These are phyloP conservation scores for Lydus trimaculatus DNA, from an alignment of 2,888 invertebrate genomes.

Conservation along the genomic window DNA sequence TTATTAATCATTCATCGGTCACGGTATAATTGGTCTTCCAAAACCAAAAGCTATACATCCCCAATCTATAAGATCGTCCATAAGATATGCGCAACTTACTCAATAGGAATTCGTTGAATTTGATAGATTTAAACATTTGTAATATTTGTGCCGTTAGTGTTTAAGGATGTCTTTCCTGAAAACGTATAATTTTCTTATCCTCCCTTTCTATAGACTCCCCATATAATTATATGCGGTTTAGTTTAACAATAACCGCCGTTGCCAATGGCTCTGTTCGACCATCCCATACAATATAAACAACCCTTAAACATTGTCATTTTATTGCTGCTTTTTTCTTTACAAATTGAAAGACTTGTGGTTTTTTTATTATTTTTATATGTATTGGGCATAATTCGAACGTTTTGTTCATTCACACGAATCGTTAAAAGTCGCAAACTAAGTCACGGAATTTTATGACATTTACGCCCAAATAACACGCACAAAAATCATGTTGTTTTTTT, in stretches of 20 bases:
- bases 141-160: slow-evolving; percentile 5
- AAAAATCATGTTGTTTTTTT: slow-evolving; percentile 35
- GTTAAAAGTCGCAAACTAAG: slow-evolving; percentile 32
- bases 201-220: slow-evolving; percentile 34
- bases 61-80: not conserved
- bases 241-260: slow-evolving; percentile 35
- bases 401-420: slow-evolving; percentile 44
- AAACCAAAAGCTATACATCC: not conserved
- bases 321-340: slow-evolving; percentile 26
- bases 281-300: slow-evolving; percentile 47
- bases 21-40: slow-evolving; percentile 52
- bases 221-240: slow-evolving; percentile 48
- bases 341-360: slow-evolving; percentile 32
- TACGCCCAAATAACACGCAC: slow-evolving; percentile 37
- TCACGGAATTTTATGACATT: slow-evolving; percentile 42
- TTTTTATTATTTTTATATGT: slow-evolving; percentile 28
- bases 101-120: not conserved
- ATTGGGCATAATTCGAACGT: not conserved
- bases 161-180: slow-evolving; percentile 23
- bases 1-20: slow-evolving; percentile 59
- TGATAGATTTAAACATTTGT: not conserved
- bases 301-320: slow-evolving; percentile 52
- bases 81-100: not conserved
- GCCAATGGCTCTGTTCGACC: slow-evolving; percentile 40
- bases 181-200: slow-evolving; percentile 31